Percentiles rank a stretch among this genome's conserved stretches.
Conservation (phyloP, 2,888 invertebrate genomes). For the Heliothis peltigera region DNA sequence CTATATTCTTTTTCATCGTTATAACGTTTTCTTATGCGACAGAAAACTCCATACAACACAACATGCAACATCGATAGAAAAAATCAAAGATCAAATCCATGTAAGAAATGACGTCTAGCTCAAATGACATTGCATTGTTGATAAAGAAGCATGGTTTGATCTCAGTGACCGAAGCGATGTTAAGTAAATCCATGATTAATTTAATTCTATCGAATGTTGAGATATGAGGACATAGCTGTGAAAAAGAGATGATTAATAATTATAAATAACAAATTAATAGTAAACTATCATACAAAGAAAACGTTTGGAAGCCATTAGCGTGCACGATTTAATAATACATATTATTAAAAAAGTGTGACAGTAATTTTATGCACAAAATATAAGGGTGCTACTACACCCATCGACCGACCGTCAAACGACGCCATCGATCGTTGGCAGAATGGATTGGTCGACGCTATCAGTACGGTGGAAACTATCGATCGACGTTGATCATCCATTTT, state of each 20-base stretch:
- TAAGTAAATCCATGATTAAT: constrained; percentile 24
- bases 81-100: constrained; percentile 41
- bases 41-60: constrained; percentile 50
- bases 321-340: constrained; percentile 41
- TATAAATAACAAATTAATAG: constrained; percentile 17
- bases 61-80: constrained; percentile 62
- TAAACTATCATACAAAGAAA: constrained; percentile 22
- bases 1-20: too few species aligned
- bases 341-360: constrained; percentile 12
- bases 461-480: too few species aligned
- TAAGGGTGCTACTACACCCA: too few species aligned
- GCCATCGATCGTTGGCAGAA: too few species aligned
- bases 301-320: constrained; percentile 49
- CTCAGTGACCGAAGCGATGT: constrained; percentile 43
- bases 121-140: constrained; percentile 6
- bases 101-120: constrained; percentile 28
- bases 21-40: constrained; percentile 7
- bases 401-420: too few species aligned
- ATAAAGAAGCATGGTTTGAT: constrained; percentile 48
- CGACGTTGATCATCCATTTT: too few species aligned
- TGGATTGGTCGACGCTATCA: too few species aligned
- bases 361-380: constrained; percentile 26
- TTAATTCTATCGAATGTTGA: constrained; percentile 46
- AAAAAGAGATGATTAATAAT: constrained; percentile 43
- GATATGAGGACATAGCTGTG: constrained; percentile 40